These are phyloP conservation scores for Nemoura dubitans DNA, from an alignment of 2,888 invertebrate genomes.

Conservation along the genomic window DNA sequence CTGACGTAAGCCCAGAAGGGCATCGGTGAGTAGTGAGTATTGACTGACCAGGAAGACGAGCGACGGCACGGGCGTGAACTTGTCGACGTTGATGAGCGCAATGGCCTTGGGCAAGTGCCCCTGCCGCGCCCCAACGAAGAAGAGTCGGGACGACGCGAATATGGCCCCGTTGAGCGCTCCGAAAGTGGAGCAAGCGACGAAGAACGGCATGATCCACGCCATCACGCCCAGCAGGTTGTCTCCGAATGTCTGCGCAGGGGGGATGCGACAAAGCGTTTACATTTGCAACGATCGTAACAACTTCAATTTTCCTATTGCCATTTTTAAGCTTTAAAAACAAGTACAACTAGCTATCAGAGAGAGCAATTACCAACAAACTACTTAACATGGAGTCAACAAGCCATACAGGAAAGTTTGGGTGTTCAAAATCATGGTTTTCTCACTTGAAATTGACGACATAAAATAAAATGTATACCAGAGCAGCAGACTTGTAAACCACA, in stretches of 20 bases:
- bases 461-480: too few relatives aligned
- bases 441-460: too few relatives aligned
- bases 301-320: too few relatives aligned
- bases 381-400: too few relatives aligned
- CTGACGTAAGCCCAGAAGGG: too few relatives aligned
- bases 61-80: constrained; percentile 86
- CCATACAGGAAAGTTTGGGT: too few relatives aligned
- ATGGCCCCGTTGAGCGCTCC: constrained; percentile 96
- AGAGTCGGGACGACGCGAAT: constrained; percentile 89
- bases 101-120: constrained; percentile 89
- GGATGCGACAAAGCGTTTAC: constrained; percentile 43
- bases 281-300: not conserved
- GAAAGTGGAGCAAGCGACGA: constrained; percentile 95
- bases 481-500: too few relatives aligned
- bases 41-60: constrained; percentile 79
- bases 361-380: too few relatives aligned
- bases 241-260: constrained; percentile 76
- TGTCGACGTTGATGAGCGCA: constrained; percentile 82
- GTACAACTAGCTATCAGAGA: too few relatives aligned
- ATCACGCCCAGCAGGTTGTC: constrained; percentile 85
- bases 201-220: constrained; percentile 94
- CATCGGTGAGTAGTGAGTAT: not conserved
- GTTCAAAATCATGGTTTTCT: too few relatives aligned
- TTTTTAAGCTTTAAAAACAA: too few relatives aligned
- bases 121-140: constrained; percentile 89